Percentiles rank a stretch among this genome's conserved stretches.
Conservation (phyloP, 2,113 vertebrate genomes). For the Abramis brama region DNA sequence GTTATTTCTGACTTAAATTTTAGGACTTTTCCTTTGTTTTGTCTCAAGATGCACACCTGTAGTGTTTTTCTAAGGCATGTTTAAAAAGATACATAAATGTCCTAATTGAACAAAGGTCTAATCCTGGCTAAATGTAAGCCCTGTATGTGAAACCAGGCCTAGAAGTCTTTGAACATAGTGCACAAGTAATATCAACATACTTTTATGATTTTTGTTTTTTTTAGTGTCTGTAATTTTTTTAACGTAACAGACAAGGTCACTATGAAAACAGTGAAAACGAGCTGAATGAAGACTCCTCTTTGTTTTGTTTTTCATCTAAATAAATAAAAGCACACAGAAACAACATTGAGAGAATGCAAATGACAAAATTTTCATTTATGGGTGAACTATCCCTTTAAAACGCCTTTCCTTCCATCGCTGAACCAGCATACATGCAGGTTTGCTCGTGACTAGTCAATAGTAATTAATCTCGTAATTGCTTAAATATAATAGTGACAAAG, state of each 20-base stretch:
- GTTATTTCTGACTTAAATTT: background rate
- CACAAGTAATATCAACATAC: too few relatives aligned
- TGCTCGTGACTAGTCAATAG: background rate
- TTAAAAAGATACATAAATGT: too few relatives aligned
- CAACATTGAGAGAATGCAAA: background rate
- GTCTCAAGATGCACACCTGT: too few relatives aligned
- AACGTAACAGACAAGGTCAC: background rate
- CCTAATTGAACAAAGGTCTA: too few relatives aligned
- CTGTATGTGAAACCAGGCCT: too few relatives aligned
- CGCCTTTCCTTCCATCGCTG: background rate
- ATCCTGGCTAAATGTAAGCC: too few relatives aligned
- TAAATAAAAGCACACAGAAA: background rate
- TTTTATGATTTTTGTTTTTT: too few relatives aligned
- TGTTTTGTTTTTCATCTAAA: background rate
- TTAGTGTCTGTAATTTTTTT: too few relatives aligned
- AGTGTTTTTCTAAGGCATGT: too few relatives aligned
- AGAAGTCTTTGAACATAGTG: too few relatives aligned
- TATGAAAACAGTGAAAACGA: background rate
- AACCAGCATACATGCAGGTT: background rate
- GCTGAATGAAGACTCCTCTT: background rate
- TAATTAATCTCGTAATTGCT: background rate
- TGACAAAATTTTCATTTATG: background rate
- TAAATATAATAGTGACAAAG: conserved; percentile 13
- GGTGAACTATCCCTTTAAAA: background rate
- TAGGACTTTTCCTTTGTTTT: too few relatives aligned